Conservation (phyloP, 2,888 invertebrate genomes). For the Orchesella flavescens region DNA sequence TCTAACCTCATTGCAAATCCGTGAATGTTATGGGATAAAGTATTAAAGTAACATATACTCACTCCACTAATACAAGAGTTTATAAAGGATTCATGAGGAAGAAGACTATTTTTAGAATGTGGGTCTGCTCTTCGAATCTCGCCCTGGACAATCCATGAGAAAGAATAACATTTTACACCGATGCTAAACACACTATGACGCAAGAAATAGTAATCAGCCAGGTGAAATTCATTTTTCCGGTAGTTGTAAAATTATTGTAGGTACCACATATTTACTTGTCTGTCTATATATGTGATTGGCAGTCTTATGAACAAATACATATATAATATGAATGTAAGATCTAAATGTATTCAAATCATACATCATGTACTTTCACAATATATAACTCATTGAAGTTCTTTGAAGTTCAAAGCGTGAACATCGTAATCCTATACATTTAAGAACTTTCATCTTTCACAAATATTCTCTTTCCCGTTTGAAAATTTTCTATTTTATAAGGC, state of each 20-base stretch:
- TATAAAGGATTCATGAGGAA: constrained; percentile 22
- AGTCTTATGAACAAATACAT: background rate
- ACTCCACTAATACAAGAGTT: background rate
- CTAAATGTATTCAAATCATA: no score
- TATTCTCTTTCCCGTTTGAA: no score
- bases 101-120: constrained; percentile 31
- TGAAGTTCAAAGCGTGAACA: no score
- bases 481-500: no score
- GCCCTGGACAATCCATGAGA: constrained; percentile 13
- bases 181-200: constrained; percentile 7
- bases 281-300: background rate
- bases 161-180: background rate
- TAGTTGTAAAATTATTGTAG: background rate
- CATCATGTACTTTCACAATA: no score
- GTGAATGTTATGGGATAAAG: constrained; percentile 10
- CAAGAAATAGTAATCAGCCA: constrained; percentile 26
- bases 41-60: background rate
- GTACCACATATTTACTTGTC: no score
- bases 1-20: constrained; percentile 17
- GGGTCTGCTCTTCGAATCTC: background rate
- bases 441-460: no score
- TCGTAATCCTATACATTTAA: no score
- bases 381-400: no score
- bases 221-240: background rate
- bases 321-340: no score